Conservation (phyloP, 2,113 vertebrate genomes). For the Syngnathus scovelli region DNA sequence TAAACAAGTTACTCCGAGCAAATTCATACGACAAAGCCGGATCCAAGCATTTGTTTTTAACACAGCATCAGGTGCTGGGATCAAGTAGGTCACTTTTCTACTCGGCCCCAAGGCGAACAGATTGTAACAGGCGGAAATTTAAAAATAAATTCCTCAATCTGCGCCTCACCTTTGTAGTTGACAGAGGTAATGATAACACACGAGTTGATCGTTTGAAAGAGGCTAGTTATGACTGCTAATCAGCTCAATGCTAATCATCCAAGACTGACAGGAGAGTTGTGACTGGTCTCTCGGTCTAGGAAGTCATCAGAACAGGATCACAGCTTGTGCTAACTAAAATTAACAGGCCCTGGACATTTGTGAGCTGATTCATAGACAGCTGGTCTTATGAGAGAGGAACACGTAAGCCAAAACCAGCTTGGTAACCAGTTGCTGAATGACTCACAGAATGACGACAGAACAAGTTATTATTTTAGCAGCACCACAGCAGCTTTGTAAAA, state of each 20-base stretch:
- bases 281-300: not conserved
- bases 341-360: not conserved
- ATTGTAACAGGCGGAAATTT: not conserved
- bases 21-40: not conserved
- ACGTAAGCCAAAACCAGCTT: conserved; percentile 10
- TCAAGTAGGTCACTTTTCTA: not conserved
- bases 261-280: not conserved
- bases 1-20: not conserved
- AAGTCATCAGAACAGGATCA: not conserved
- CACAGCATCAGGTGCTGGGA: not conserved
- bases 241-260: not conserved
- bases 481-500: not conserved
- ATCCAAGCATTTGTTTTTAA: not conserved
- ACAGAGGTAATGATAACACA: not conserved
- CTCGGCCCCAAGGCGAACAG: not conserved
- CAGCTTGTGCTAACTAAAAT: not conserved
- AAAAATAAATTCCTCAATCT: not conserved
- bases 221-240: too few relatives aligned
- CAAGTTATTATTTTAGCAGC: conserved; percentile 17
- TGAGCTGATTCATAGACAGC: not conserved
- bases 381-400: conserved; percentile 1
- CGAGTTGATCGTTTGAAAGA: not conserved
- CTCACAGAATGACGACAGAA: conserved; percentile 8
- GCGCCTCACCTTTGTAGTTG: not conserved
- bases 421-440: conserved; percentile 12